phyloP scores from a whole-genome alignment of 2,113 vertebrate species.

The Ia io region DNA sequence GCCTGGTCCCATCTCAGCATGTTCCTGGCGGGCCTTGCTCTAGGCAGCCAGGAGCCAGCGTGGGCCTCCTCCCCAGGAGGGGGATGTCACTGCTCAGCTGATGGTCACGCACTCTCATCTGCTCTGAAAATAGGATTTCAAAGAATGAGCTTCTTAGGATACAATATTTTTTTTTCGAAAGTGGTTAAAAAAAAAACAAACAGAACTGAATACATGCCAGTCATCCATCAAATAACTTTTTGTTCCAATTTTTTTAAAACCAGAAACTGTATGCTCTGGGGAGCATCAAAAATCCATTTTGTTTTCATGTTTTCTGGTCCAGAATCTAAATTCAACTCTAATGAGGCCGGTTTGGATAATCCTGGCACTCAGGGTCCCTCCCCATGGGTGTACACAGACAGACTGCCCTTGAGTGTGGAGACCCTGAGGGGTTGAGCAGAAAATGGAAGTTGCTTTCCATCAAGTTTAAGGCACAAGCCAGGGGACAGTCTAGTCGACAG shows the following conservation, averaged over 20 bases:
- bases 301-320: not conserved
- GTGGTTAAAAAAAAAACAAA: not conserved
- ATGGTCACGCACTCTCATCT: not conserved
- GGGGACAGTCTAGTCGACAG: not conserved
- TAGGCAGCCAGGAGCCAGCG: not conserved
- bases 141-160: not conserved
- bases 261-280: not conserved
- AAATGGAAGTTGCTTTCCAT: not conserved
- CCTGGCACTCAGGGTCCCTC: accelerated
- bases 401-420: accelerated
- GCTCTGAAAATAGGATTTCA: not conserved
- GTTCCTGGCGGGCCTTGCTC: not conserved
- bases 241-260: not conserved
- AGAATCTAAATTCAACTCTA: not conserved
- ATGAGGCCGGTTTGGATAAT: not conserved
- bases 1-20: accelerated
- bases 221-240: not conserved
- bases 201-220: not conserved
- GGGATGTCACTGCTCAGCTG: not conserved
- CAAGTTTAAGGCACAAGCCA: not conserved
- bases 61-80: not conserved
- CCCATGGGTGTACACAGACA: accelerated
- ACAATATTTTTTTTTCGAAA: not conserved
- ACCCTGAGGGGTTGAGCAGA: not conserved
- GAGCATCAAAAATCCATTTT: not conserved